A percentile compares a stretch with the other conserved stretches of the same genome.
Conservation (phyloP, 2,113 vertebrate genomes). For the Clarias batrachus region DNA sequence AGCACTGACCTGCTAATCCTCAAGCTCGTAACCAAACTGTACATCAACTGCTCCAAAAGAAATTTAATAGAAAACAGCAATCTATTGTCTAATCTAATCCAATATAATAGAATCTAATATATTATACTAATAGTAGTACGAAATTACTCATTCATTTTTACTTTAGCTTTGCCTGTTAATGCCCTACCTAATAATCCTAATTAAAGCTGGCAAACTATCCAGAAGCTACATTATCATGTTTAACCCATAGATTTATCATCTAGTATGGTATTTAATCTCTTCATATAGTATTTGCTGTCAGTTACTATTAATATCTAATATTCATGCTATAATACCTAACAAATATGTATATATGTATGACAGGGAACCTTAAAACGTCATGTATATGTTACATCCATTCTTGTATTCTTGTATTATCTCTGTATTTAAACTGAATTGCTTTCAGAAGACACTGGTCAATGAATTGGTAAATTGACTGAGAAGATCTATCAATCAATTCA, state of each 20-base stretch:
- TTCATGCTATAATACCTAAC: neutral
- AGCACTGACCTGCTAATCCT: conserved; percentile 67
- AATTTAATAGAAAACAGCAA: conserved; percentile 1
- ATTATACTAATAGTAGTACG: neutral
- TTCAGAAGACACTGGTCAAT: conserved; percentile 15
- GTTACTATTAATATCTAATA: neutral
- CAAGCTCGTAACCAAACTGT: conserved; percentile 53
- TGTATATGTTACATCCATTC: neutral
- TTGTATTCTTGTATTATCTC: neutral
- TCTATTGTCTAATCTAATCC: too few species aligned
- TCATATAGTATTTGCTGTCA: neutral
- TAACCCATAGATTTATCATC: neutral
- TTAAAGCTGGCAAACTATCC: neutral
- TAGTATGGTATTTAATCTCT: neutral
- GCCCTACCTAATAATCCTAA: too few species aligned
- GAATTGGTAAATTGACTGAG: conserved; percentile 50
- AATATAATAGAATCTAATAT: too few species aligned
- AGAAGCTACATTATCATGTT: neutral
- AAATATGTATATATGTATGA: neutral
- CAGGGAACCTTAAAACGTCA: neutral
- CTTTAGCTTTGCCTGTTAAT: neutral
- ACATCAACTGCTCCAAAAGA: conserved; percentile 44
- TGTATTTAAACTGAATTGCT: conserved; percentile 6
- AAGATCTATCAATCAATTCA: conserved; percentile 57
- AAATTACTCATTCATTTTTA: neutral